Evolutionary conservation across 1,140 invertebrate species (phyloP).

Genomic region (Drosophila neocordata): DNA sequence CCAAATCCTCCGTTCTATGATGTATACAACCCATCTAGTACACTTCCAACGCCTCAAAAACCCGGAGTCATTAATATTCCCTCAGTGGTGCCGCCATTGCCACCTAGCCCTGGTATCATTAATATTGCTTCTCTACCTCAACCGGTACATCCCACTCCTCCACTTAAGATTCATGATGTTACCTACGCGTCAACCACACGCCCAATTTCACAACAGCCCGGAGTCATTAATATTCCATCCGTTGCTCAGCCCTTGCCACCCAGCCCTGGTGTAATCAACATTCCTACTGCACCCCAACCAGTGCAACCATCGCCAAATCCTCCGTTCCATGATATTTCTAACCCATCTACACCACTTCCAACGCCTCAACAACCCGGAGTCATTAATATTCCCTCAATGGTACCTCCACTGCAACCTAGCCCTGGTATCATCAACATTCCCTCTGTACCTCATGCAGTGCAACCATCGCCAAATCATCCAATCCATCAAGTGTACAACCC

Average conservation of each 20-base stretch:
- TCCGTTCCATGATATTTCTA: conserved; percentile 87
- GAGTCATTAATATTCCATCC: conserved; percentile 85
- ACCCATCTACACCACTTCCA: conserved; percentile 23
- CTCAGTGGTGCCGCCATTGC: conserved; percentile 9
- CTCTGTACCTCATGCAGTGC: conserved; percentile 28
- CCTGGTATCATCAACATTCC: conserved; percentile 58
- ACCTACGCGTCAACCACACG: conserved; percentile 85
- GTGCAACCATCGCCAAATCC: conserved; percentile 85
- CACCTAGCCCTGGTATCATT: conserved; percentile 86
- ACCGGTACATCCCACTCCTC: conserved; percentile 24
- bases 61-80: conserved; percentile 79
- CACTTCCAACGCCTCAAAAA: conserved; percentile 17
- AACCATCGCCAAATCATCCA: conserved; percentile 23
- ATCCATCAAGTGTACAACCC: conserved; percentile 49
- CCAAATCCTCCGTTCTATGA: conserved; percentile 19
- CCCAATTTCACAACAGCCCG: conserved; percentile 55
- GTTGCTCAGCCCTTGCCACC: conserved; percentile 20
- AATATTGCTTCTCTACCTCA: conserved; percentile 53
- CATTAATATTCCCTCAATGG: conserved; percentile 55
- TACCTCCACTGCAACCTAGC: conserved; percentile 20
- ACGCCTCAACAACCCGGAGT: conserved; percentile 32
- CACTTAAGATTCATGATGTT: conserved; percentile 18
- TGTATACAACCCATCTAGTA: conserved; percentile 18
- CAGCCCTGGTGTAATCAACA: conserved; percentile 45
- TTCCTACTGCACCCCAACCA: conserved; percentile 71